Percentiles rank a stretch among this genome's conserved stretches.
phyloP scores from a whole-genome alignment of 2,888 invertebrate genomes.

The Ornithoptera priamus region DNA sequence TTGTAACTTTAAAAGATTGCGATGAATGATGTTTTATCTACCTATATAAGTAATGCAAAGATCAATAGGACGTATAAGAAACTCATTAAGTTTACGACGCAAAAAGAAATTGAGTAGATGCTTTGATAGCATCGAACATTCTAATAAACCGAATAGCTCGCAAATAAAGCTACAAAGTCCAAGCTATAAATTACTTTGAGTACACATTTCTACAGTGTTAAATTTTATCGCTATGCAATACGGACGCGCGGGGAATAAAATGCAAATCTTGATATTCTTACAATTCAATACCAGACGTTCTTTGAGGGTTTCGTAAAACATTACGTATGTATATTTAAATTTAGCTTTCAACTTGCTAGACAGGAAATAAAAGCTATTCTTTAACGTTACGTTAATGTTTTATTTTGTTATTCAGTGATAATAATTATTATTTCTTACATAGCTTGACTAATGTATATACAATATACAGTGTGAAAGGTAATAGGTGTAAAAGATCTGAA shows the following conservation, averaged over 20 bases:
- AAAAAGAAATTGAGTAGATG: slow-evolving; percentile 14
- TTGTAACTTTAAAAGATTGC: no score
- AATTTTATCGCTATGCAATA: slow-evolving; percentile 22
- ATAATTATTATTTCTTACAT: no score
- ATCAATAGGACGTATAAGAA: background rate
- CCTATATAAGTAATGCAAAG: background rate
- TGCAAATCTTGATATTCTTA: slow-evolving; percentile 23
- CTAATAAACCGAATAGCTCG: slow-evolving; percentile 22
- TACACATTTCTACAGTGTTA: slow-evolving; percentile 26
- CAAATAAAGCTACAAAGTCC: slow-evolving; percentile 28
- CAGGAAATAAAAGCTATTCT: background rate
- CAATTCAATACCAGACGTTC: slow-evolving; percentile 18
- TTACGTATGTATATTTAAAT: slow-evolving; percentile 3
- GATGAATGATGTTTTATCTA: no score
- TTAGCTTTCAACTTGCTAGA: slow-evolving; percentile 2
- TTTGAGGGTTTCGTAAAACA: slow-evolving; percentile 10
- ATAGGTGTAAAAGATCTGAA: no score
- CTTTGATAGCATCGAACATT: slow-evolving; percentile 26
- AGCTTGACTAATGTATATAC: no score
- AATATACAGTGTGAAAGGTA: no score
- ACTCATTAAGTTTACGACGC: slow-evolving; percentile 8
- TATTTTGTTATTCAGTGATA: background rate
- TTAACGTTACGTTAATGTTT: background rate
- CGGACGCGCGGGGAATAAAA: slow-evolving; percentile 21
- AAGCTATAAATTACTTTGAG: slow-evolving; percentile 23